Percentiles rank a stretch among this genome's conserved stretches.
phyloP scores from a whole-genome alignment of 2,888 invertebrate species.

The Idaea dimidiata region DNA sequence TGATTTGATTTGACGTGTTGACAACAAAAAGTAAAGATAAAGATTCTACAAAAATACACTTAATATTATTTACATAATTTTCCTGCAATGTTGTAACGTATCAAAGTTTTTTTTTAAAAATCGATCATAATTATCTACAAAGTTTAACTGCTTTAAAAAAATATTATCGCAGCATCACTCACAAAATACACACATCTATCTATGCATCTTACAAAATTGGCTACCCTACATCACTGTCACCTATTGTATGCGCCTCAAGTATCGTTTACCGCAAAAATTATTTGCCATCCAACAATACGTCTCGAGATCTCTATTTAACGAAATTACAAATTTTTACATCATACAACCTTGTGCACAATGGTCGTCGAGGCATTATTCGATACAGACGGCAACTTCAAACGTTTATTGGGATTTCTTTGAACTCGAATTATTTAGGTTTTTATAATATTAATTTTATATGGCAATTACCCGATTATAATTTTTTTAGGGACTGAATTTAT shows the following conservation, averaged over 20 bases:
- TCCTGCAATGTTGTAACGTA: no score
- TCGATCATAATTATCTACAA: background rate
- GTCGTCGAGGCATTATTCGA: constrained; percentile 25
- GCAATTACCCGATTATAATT: background rate
- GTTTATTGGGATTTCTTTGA: constrained; percentile 18
- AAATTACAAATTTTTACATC: constrained; percentile 64
- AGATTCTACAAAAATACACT: no score
- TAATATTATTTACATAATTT: no score
- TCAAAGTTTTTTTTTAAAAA: no score
- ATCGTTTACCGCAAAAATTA: constrained; percentile 79
- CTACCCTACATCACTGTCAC: constrained; percentile 63
- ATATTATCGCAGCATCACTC: constrained; percentile 11
- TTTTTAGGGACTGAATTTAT: background rate
- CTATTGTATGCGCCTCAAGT: constrained; percentile 59
- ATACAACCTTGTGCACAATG: constrained; percentile 33
- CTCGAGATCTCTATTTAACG: constrained; percentile 72
- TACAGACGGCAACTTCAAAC: constrained; percentile 53
- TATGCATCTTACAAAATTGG: constrained; percentile 30
- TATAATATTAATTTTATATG: constrained; percentile 9
- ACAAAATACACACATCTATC: constrained; percentile 11
- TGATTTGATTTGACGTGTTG: no score
- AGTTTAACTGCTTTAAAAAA: background rate
- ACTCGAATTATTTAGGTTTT: constrained; percentile 26
- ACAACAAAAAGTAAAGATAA: no score
- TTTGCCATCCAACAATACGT: constrained; percentile 59